phyloP scores from a whole-genome alignment of 1,140 invertebrate species.

The Drosophila lowei region DNA sequence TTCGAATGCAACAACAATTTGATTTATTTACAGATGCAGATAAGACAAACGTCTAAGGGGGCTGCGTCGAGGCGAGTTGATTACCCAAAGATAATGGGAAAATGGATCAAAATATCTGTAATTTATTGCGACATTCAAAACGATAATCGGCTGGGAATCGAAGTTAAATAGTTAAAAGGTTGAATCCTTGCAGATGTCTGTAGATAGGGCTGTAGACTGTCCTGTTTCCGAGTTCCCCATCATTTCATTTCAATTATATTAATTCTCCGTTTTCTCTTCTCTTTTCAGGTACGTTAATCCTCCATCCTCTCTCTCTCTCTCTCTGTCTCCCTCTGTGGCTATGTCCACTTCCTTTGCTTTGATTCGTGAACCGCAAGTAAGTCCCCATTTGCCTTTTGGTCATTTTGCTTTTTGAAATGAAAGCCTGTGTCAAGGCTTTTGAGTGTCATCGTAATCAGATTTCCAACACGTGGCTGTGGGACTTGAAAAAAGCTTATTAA shows the following conservation, averaged over 20 bases:
- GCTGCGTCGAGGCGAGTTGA: background rate
- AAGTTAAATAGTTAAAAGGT: too few species aligned
- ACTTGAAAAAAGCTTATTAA: conserved; percentile 40
- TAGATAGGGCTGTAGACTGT: too few species aligned
- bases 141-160: background rate
- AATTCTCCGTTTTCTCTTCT: conserved; percentile 4
- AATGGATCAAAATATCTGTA: background rate
- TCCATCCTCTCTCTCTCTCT: too few species aligned
- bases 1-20: conserved; percentile 67
- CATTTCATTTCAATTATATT: conserved; percentile 8
- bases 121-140: conserved; percentile 15
- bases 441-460: conserved; percentile 68
- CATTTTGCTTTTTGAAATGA: conserved; percentile 20
- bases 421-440: conserved; percentile 46
- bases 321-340: too few species aligned
- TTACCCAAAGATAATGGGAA: background rate
- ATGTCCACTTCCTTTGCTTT: conserved; percentile 34
- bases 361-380: conserved; percentile 51
- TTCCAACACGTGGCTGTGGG: conserved; percentile 56
- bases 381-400: conserved; percentile 45
- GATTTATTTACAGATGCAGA: conserved; percentile 67
- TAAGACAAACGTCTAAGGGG: conserved; percentile 32
- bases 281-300: conserved; percentile 63
- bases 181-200: too few species aligned
- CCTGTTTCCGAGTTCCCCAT: too few species aligned